These are phyloP conservation scores for Callionymus lyra DNA, from an alignment of 2,113 vertebrate species.

Conservation along the genomic window DNA sequence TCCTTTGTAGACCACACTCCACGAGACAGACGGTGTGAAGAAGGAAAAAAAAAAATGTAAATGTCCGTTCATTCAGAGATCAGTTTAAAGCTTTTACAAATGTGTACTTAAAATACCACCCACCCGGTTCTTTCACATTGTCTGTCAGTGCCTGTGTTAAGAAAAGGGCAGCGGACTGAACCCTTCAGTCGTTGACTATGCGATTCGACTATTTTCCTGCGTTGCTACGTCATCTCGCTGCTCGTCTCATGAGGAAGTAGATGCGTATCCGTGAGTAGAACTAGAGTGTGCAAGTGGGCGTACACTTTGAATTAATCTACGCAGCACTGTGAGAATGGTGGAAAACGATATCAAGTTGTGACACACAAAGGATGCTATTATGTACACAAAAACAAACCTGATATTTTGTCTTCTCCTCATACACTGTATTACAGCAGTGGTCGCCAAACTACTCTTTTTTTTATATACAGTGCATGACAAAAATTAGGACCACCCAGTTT, in stretches of 20 bases:
- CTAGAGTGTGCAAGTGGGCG: conserved; percentile 5
- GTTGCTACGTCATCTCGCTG: conserved; percentile 16
- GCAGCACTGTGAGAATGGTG: no score
- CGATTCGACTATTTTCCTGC: conserved; percentile 41
- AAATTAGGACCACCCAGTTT: no score
- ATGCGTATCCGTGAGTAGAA: not conserved
- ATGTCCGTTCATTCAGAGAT: conserved; percentile 33
- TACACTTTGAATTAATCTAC: not conserved
- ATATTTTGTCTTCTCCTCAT: no score
- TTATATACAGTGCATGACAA: no score
- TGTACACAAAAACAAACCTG: no score
- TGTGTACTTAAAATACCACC: conserved; percentile 61
- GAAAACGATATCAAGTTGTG: no score
- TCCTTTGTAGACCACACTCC: conserved; percentile 27
- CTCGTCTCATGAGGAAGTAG: conserved; percentile 17
- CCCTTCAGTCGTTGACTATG: conserved; percentile 48
- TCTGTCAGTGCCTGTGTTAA: conserved; percentile 38
- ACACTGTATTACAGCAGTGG: no score
- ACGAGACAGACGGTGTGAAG: conserved; percentile 30
- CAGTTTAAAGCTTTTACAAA: conserved; percentile 34
- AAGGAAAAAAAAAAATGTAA: conserved; percentile 51
- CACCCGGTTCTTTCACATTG: conserved; percentile 31
- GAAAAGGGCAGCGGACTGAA: conserved; percentile 37
- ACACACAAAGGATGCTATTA: conserved; percentile 4
- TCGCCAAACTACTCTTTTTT: no score